Conservation (phyloP, 2,888 invertebrate species). For the Orchesella flavescens region DNA sequence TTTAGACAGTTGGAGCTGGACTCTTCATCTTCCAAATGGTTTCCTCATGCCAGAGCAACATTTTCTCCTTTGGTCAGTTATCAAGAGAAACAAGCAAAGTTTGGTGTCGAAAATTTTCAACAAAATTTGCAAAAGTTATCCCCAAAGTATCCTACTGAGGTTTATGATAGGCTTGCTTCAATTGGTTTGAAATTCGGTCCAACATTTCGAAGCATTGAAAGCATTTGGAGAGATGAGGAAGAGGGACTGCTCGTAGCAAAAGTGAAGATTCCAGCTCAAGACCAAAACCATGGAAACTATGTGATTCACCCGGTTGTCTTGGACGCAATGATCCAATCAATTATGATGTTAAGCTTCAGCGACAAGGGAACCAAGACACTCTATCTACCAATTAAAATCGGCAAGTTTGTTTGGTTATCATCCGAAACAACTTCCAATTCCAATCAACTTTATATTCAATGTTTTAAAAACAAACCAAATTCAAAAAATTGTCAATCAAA, state of each 20-base stretch:
- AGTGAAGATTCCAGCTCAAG: not conserved
- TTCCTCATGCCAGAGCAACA: not conserved
- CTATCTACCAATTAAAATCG: no score
- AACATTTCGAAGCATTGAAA: conserved; percentile 9
- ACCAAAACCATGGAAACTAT: conserved; percentile 20
- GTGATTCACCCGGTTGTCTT: conserved; percentile 48
- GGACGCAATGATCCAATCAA: conserved; percentile 48
- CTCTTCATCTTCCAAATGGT: no score
- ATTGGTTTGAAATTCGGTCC: conserved; percentile 20
- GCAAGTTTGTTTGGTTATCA: not conserved
- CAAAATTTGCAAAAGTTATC: not conserved
- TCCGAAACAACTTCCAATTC: not conserved
- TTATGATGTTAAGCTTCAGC: conserved; percentile 17
- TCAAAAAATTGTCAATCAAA: no score
- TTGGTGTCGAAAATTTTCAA: not conserved
- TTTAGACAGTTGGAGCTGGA: no score
- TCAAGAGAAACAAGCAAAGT: not conserved
- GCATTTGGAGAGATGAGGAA: not conserved
- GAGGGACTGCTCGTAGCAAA: not conserved
- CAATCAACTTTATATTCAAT: not conserved
- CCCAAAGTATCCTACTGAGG: no score
- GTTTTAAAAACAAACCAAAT: not conserved
- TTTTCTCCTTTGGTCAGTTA: not conserved
- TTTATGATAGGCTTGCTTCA: not conserved
- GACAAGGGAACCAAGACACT: not conserved